Conservation (phyloP, 1,140 invertebrate species). For the Brachionus angularis region DNA sequence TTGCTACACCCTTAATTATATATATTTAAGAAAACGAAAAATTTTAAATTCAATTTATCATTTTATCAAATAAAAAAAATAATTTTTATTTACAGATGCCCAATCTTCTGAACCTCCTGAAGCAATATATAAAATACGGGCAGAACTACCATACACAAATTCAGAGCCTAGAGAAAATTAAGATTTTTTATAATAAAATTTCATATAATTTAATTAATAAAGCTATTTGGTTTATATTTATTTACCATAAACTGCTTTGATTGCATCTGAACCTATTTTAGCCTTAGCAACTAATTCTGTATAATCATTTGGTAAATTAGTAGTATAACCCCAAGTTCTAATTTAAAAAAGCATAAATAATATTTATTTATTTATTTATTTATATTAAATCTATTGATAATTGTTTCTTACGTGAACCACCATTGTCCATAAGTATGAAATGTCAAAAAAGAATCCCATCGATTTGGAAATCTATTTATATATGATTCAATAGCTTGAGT, state of each 20-base stretch:
- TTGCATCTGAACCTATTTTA: conserved; percentile 19
- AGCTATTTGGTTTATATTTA: background rate
- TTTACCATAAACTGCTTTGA: conserved; percentile 26
- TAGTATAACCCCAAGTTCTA: conserved; percentile 39
- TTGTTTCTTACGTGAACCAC: conserved; percentile 41
- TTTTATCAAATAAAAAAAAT: too few species aligned
- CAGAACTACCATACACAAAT: conserved; percentile 25
- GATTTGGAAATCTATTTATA: background rate
- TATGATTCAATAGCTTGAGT: conserved; percentile 23
- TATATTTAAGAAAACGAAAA: too few species aligned
- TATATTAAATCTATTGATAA: too few species aligned
- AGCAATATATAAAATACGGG: conserved; percentile 38
- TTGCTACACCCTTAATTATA: conserved; percentile 43
- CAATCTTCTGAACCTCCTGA: conserved; percentile 48
- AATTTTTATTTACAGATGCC: too few species aligned
- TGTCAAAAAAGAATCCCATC: conserved; percentile 41
- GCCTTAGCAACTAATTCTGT: conserved; percentile 8
- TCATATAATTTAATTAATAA: background rate
- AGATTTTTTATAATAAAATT: background rate
- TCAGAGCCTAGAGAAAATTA: background rate
- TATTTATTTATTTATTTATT: background rate
- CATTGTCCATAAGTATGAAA: conserved; percentile 43
- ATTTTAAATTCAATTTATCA: too few species aligned
- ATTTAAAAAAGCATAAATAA: background rate
- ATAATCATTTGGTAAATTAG: conserved; percentile 30